These are phyloP conservation scores for Heteromormyrus szaboi DNA, from an alignment of 2,797 vertebrate genomes.

Conservation along the genomic window DNA sequence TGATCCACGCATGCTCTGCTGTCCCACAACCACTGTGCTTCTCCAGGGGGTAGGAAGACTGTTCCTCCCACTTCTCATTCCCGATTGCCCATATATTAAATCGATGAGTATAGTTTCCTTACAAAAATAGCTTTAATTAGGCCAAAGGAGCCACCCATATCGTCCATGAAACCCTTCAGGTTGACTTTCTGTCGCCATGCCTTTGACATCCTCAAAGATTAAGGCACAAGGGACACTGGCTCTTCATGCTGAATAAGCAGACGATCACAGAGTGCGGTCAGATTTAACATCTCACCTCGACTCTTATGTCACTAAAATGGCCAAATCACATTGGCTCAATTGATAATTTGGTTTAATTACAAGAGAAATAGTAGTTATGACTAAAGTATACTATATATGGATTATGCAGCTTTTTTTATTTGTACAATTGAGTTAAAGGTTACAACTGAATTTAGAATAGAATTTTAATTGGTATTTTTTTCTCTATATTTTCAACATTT, in stretches of 20 bases:
- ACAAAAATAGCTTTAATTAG: background rate
- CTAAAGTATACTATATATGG: background rate
- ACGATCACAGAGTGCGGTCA: too few relatives aligned
- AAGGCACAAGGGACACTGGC: constrained; percentile 75
- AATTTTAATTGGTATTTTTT: background rate
- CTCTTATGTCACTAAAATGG: background rate
- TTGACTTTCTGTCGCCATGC: constrained; percentile 44
- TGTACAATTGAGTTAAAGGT: background rate
- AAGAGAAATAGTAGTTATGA: background rate
- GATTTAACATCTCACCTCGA: background rate
- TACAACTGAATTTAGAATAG: background rate
- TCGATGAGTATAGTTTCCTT: background rate
- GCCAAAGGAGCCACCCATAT: constrained; percentile 30
- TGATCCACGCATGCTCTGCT: constrained; percentile 51
- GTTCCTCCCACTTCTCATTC: constrained; percentile 40
- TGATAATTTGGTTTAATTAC: background rate
- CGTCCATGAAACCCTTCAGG: constrained; percentile 53
- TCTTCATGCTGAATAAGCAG: constrained; percentile 44
- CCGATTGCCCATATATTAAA: constrained; percentile 35
- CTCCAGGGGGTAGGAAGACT: constrained; percentile 43
- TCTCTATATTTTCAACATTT: background rate
- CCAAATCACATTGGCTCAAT: background rate
- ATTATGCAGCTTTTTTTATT: background rate
- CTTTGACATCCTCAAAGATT: constrained; percentile 59
- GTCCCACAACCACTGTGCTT: constrained; percentile 40